Conservation (phyloP, 2,888 invertebrate species). For the Chirona hameri region DNA sequence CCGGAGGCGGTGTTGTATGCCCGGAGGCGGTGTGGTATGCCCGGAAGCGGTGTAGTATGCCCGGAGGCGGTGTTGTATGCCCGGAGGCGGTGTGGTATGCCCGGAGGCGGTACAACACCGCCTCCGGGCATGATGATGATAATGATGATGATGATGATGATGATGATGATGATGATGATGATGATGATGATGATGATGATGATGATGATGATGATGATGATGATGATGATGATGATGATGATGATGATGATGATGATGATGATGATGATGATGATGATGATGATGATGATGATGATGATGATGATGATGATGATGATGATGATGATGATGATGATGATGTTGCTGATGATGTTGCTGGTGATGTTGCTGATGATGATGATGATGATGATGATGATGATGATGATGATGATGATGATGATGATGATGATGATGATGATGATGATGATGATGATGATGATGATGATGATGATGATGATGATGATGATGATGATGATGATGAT, state of each 20-base stretch:
- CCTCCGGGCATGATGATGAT: conserved; percentile 38
- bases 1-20: no score
- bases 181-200: conserved; percentile 22
- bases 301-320: conserved; percentile 35
- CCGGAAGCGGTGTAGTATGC: no score
- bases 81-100: no score
- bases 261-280: conserved; percentile 22
- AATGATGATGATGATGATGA: conserved; percentile 37
- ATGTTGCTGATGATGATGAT: no score
- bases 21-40: no score
- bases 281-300: conserved; percentile 22
- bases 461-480: conserved; percentile 38
- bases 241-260: conserved; percentile 22
- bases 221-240: conserved; percentile 22
- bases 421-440: conserved; percentile 33
- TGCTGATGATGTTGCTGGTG: no score
- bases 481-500: conserved; percentile 39
- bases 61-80: no score
- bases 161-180: conserved; percentile 22
- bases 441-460: conserved; percentile 38
- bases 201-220: conserved; percentile 22
- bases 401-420: conserved; percentile 22
- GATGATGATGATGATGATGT: conserved; percentile 34
- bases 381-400: conserved; percentile 22
- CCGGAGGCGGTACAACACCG: no score